Conservation (phyloP, 1,140 invertebrate species). For the Diuraphis noxia region DNA sequence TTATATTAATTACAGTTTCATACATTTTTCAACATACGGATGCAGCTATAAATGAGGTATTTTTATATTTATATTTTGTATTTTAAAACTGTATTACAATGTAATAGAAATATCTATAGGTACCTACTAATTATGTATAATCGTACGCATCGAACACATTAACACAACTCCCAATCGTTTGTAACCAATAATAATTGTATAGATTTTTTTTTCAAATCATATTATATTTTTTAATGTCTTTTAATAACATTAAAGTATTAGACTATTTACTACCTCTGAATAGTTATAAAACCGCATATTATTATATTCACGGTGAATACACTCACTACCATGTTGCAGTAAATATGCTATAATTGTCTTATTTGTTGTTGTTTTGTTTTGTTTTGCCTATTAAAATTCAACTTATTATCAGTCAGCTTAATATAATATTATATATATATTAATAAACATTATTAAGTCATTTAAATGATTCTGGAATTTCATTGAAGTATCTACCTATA, state of each 20-base stretch:
- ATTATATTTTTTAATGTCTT: too few relatives aligned
- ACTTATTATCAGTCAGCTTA: neutral
- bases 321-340: neutral
- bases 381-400: neutral
- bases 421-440: neutral
- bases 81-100: too few relatives aligned
- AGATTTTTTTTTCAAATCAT: too few relatives aligned
- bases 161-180: neutral
- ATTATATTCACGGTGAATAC: neutral
- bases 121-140: neutral
- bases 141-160: too few relatives aligned
- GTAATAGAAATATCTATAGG: too few relatives aligned
- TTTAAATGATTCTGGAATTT: neutral
- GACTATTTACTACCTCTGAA: neutral
- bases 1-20: too few relatives aligned
- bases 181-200: neutral
- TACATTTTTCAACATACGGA: too few relatives aligned
- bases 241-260: neutral
- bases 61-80: too few relatives aligned
- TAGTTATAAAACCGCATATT: neutral
- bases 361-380: neutral
- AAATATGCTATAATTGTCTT: neutral
- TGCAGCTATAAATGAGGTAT: too few relatives aligned
- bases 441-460: conserved; percentile 7
- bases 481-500: too few relatives aligned